phyloP scores from a whole-genome alignment of 1,140 invertebrate genomes.

The Drosophila chauvacae region DNA sequence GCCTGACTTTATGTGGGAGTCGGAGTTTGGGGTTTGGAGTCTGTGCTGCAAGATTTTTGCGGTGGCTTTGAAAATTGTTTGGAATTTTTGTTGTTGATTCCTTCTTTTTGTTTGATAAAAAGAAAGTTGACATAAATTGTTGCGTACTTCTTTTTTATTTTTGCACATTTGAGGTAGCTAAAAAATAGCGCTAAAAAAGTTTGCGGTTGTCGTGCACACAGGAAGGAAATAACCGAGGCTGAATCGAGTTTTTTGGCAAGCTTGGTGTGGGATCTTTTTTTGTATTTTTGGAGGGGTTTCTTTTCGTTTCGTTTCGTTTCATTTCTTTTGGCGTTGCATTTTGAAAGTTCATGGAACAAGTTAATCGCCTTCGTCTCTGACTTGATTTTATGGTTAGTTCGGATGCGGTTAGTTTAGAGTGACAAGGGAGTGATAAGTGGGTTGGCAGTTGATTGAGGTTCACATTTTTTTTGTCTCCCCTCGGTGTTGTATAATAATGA shows the following conservation, averaged over 20 bases:
- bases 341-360: constrained; percentile 75
- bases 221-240: constrained; percentile 67
- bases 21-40: constrained; percentile 8
- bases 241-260: constrained; percentile 48
- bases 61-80: constrained; percentile 78
- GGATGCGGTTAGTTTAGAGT: constrained; percentile 36
- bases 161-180: constrained; percentile 55
- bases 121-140: constrained; percentile 82
- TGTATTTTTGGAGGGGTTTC: constrained; percentile 21
- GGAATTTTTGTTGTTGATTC: constrained; percentile 64
- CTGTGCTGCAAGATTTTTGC: constrained; percentile 67
- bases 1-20: constrained; percentile 75
- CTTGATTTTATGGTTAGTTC: constrained; percentile 30
- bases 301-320: constrained; percentile 23
- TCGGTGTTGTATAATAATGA: constrained; percentile 15
- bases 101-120: constrained; percentile 81
- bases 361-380: constrained; percentile 64
- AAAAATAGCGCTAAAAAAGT: constrained; percentile 31
- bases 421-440: constrained; percentile 49
- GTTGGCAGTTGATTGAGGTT: constrained; percentile 25
- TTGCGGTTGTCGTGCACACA: constrained; percentile 57
- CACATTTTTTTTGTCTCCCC: not conserved
- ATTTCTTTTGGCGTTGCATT: constrained; percentile 59
- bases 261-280: constrained; percentile 62
- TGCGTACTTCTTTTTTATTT: constrained; percentile 44